Evolutionary conservation across 2,888 invertebrate genomes (phyloP).

Genomic region (Leucophenga montana): DNA sequence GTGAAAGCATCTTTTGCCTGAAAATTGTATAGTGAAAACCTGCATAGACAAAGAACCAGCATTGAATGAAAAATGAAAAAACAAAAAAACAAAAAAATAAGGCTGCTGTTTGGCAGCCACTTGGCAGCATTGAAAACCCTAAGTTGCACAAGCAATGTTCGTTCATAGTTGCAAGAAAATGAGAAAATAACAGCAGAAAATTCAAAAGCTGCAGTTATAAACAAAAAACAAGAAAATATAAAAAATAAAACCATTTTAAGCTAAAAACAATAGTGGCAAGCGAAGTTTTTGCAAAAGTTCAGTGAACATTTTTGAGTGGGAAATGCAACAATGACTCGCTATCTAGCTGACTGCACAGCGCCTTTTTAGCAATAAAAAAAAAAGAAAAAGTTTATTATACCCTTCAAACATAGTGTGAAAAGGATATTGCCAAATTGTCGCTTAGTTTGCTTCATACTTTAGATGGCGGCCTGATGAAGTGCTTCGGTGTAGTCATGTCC

Average conservation of each 20-base stretch:
- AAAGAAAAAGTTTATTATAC: too few relatives aligned
- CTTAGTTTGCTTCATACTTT: too few relatives aligned
- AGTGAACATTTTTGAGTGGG: slow-evolving; percentile 21
- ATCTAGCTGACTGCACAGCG: not conserved
- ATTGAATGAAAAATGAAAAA: not conserved
- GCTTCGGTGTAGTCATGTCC: too few relatives aligned
- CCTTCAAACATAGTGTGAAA: too few relatives aligned
- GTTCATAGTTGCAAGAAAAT: slow-evolving; percentile 19
- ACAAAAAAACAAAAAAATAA: not conserved
- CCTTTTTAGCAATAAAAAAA: not conserved
- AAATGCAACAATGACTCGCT: not conserved
- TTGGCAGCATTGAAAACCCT: too few relatives aligned
- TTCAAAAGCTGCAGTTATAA: not conserved
- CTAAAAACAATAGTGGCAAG: not conserved
- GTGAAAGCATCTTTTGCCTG: slow-evolving; percentile 56
- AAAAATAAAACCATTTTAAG: not conserved
- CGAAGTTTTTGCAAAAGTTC: slow-evolving; percentile 14
- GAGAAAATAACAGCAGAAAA: slow-evolving; percentile 35
- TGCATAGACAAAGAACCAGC: too few relatives aligned
- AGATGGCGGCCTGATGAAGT: too few relatives aligned
- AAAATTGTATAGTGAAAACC: slow-evolving; percentile 41
- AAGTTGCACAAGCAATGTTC: too few relatives aligned
- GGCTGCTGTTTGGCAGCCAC: not conserved
- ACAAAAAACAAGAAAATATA: slow-evolving; percentile 6
- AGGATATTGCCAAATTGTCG: too few relatives aligned